Evolutionary conservation across 2,113 vertebrate species (phyloP).

Genomic region (Hippocampus mohnikei): DNA sequence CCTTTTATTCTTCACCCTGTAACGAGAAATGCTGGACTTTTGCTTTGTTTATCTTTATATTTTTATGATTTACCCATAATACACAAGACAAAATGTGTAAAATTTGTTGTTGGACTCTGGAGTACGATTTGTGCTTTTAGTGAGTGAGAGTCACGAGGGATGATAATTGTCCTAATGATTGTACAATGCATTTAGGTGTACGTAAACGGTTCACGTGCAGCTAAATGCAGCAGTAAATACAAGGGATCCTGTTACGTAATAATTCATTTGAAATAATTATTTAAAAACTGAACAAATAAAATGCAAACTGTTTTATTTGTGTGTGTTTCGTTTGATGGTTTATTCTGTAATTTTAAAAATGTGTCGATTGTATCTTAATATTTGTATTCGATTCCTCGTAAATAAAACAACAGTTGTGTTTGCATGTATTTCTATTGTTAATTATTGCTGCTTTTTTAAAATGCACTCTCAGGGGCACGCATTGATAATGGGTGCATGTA

Average conservation of each 20-base stretch:
- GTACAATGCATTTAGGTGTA: no score
- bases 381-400: neutral
- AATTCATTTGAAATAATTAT: neutral
- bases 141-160: no score
- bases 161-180: no score
- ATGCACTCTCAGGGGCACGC: neutral
- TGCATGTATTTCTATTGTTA: neutral
- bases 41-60: no score
- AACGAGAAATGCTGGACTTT: no score
- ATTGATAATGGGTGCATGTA: neutral
- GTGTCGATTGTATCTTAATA: neutral
- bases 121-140: no score
- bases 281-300: no score
- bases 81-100: no score
- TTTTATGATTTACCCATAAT: no score
- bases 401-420: neutral
- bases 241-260: neutral
- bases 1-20: neutral
- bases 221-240: neutral
- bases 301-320: neutral
- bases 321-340: neutral
- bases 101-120: no score
- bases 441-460: neutral
- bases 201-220: no score
- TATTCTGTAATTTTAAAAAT: neutral